Evolutionary conservation across 2,113 vertebrate genomes (phyloP), one percentile per base, ranked within the genome.

Genomic region (Zapus hudsonius): DNA sequence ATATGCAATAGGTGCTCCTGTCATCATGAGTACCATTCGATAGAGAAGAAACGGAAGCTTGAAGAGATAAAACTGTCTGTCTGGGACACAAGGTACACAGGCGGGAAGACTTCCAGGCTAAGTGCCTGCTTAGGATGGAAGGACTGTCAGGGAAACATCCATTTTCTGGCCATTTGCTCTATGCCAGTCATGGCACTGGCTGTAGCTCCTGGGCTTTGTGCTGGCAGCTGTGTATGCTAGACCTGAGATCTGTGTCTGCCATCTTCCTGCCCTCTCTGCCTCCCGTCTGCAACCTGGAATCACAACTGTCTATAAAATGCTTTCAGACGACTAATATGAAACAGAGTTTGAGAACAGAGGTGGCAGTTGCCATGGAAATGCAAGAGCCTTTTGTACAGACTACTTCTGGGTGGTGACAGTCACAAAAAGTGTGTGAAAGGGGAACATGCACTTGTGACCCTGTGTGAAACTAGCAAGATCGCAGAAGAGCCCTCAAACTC

Each of bases 281-380:
- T 72, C 59, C n/a, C 52, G 27, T 76, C 64, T 75, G 33, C 55
- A 70, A 84, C 70, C 82, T 75, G 83, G 69, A 94, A 47, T 73
- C 87, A 87, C 42, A 89, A 25, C 22, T 89, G 59, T 82, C 70
- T 61, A 38, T 23, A 89, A 92, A 95, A 84, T 76, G 66, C 61
- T 92, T 80, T 61, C 42, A 91, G 84, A 57, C 70, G 38, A 73
- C 74, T 70, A 76, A 75, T n/a, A 55, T 84, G 36, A 72, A 73
- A 63, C 63, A 33, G 11, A 19, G 29, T 67, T 84, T 9, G 31
- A 89, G 61, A 72, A 87, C 36, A 80, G 40, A 89, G 52, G n/a
- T 81, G 72, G 66, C 31, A 59, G 83, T 89, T 89, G 79, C 72
- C 47, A 38, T 91, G 67, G 87, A 80, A 76, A 87, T 73, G 12